A percentile compares a stretch with the other conserved stretches of the same genome.
These are phyloP conservation scores for Melipona bicolor DNA, from an alignment of 2,888 invertebrate genomes.

Conservation along the genomic window DNA sequence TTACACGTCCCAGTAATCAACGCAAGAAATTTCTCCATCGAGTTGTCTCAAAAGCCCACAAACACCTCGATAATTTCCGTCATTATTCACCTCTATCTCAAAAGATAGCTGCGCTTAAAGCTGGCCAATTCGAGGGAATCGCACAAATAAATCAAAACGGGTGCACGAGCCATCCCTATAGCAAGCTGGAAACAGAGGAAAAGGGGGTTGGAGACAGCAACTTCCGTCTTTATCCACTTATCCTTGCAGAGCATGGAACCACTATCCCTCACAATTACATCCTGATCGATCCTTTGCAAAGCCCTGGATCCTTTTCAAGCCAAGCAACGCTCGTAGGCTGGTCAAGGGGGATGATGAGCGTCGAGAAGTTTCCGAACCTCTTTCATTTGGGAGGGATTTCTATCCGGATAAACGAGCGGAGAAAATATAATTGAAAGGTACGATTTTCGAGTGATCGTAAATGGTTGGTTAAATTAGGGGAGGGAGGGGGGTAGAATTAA, in stretches of 20 bases:
- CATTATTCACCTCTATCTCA: not conserved
- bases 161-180: constrained; percentile 33
- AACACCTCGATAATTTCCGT: not conserved
- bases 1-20: not conserved
- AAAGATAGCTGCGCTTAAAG: not conserved
- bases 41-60: not conserved
- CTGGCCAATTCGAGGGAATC: constrained; percentile 49
- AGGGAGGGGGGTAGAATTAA: not conserved
- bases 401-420: not conserved
- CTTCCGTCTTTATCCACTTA: constrained; percentile 73
- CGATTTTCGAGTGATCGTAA: not conserved
- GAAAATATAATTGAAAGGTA: constrained; percentile 14
- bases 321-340: constrained; percentile 39
- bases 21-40: not conserved
- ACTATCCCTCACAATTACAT: constrained; percentile 76
- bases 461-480: not conserved
- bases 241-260: constrained; percentile 71
- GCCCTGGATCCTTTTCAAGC: constrained; percentile 48
- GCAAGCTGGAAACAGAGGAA: constrained; percentile 63
- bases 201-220: constrained; percentile 50
- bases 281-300: constrained; percentile 68
- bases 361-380: constrained; percentile 8
- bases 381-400: not conserved
- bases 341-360: constrained; percentile 40
- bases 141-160: constrained; percentile 68